Evolutionary conservation across 2,113 vertebrate species (phyloP).

Genomic region (Amblyornis subalaris): DNA sequence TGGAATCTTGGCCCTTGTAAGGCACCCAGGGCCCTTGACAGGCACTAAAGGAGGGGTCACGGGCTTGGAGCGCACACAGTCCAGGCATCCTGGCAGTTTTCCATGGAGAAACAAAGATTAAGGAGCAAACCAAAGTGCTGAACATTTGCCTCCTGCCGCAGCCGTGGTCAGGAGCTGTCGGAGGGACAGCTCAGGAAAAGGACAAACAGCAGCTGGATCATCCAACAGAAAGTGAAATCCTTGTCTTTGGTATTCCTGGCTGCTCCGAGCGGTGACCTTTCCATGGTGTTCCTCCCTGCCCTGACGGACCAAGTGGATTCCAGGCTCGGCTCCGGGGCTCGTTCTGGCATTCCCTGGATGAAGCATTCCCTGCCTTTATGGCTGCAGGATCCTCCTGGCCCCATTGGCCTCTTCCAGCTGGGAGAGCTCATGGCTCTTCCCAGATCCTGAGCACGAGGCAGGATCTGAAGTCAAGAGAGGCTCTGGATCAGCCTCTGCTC

Average conservation of each 20-base stretch:
- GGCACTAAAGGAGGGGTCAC: background rate
- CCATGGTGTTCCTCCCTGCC: background rate
- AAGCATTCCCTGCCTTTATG: background rate
- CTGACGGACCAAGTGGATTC: fast-evolving
- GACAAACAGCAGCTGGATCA: background rate
- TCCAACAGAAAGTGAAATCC: background rate
- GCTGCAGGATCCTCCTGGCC: background rate
- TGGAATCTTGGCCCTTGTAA: background rate
- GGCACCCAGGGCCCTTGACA: background rate
- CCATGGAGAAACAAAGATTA: background rate
- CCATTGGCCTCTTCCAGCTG: no score
- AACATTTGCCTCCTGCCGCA: background rate
- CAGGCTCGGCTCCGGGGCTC: background rate
- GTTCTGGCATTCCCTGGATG: background rate
- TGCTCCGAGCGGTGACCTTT: background rate
- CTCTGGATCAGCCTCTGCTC: background rate
- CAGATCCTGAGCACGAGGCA: background rate
- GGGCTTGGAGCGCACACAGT: background rate
- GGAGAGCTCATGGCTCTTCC: background rate
- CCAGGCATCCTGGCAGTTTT: background rate
- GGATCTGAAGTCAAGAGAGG: background rate
- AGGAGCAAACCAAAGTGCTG: background rate
- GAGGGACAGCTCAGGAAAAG: background rate
- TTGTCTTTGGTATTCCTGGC: background rate
- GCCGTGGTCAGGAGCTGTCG: background rate